Evolutionary conservation across 2,888 invertebrate genomes (phyloP).

Genomic region (Melanophora roralis): DNA sequence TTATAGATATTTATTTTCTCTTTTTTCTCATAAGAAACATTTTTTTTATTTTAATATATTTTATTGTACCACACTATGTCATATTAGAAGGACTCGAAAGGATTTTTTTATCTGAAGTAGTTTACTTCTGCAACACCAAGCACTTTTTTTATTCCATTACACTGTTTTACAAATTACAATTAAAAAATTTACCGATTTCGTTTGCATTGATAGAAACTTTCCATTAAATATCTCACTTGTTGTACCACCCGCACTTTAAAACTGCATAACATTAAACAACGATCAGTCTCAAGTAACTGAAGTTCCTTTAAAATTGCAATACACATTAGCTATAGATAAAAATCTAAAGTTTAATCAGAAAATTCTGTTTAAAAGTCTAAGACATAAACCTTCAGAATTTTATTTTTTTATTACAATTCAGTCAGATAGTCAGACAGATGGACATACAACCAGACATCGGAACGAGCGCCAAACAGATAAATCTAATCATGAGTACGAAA

Average conservation of each 20-base stretch:
- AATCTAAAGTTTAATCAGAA: neutral
- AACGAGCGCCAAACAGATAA: neutral
- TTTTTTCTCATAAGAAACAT: no score
- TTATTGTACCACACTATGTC: no score
- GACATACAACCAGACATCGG: neutral
- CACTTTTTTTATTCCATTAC: no score
- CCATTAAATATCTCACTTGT: no score
- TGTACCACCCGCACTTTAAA: constrained; percentile 9
- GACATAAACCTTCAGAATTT: constrained; percentile 18
- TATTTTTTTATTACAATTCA: constrained; percentile 27
- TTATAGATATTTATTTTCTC: no score
- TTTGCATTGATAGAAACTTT: no score
- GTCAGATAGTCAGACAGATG: constrained; percentile 3
- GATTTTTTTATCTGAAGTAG: no score
- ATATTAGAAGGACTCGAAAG: no score
- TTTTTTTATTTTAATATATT: no score
- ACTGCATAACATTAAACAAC: constrained; percentile 33
- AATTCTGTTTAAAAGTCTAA: neutral
- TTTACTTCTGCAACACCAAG: no score
- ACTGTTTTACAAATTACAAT: no score
- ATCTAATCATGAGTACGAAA: constrained; percentile 10
- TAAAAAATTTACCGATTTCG: no score
- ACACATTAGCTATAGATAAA: constrained; percentile 6
- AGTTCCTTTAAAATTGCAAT: constrained; percentile 9
- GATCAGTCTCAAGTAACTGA: constrained; percentile 43